Conservation (phyloP, 2,888 invertebrate species). For the Biston stratarius region DNA sequence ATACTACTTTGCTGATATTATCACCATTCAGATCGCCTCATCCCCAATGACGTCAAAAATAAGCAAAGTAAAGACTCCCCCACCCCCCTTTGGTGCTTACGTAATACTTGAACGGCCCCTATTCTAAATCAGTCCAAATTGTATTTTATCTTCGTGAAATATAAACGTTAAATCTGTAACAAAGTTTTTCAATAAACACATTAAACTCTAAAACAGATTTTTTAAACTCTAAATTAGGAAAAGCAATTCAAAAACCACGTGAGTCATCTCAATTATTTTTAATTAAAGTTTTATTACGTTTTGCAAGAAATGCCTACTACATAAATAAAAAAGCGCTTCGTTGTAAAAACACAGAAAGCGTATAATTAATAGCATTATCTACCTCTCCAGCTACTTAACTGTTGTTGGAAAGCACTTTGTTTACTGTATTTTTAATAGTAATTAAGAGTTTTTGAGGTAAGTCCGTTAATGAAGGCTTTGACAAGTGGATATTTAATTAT, state of each 20-base stretch:
- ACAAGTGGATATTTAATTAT: not conserved
- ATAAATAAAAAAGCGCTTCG: not conserved
- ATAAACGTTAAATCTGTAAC: too few relatives aligned
- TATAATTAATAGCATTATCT: constrained; percentile 11
- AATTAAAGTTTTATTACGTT: not conserved
- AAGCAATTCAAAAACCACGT: too few relatives aligned
- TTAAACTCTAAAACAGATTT: too few relatives aligned
- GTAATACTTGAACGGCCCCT: too few relatives aligned
- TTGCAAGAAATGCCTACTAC: not conserved
- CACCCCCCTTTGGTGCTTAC: too few relatives aligned
- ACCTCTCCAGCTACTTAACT: constrained; percentile 14
- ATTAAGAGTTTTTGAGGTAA: constrained; percentile 6
- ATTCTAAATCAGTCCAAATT: not conserved
- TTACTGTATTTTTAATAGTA: not conserved
- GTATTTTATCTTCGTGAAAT: not conserved
- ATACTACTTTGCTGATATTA: too few relatives aligned
- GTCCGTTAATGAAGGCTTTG: constrained; percentile 2
- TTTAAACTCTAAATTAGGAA: too few relatives aligned
- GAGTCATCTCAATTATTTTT: too few relatives aligned
- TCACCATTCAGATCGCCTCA: too few relatives aligned
- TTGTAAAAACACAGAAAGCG: not conserved
- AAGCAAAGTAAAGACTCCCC: too few relatives aligned
- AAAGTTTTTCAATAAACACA: too few relatives aligned
- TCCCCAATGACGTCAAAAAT: too few relatives aligned
- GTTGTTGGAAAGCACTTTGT: constrained; percentile 16